phyloP scores from a whole-genome alignment of 2,888 invertebrate species.

The Fabriciana adippe region DNA sequence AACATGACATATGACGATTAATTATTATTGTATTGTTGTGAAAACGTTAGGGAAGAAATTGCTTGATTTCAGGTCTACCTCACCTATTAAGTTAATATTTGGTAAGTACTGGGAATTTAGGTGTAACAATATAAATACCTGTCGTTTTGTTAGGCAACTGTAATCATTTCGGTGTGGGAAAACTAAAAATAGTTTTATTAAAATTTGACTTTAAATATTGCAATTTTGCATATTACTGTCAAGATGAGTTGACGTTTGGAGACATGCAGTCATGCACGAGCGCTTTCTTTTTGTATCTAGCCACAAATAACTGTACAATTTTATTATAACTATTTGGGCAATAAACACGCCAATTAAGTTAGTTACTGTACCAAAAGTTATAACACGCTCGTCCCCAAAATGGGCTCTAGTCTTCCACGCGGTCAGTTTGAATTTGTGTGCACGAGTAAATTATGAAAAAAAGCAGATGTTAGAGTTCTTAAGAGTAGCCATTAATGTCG shows the following conservation, averaged over 20 bases:
- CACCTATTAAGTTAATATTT: conserved; percentile 30
- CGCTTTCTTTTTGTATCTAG: conserved; percentile 30
- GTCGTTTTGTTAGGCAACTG: conserved; percentile 27
- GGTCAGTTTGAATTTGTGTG: conserved; percentile 66
- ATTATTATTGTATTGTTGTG: conserved; percentile 61
- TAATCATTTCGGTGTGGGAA: conserved; percentile 22
- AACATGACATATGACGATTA: conserved; percentile 76
- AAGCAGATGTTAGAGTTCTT: conserved; percentile 73
- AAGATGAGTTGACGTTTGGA: conserved; percentile 26
- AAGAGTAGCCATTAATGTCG: conserved; percentile 65
- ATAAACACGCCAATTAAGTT: conserved; percentile 52
- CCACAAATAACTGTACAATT: conserved; percentile 35
- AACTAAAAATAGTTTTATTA: conserved; percentile 7
- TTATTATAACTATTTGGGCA: conserved; percentile 46
- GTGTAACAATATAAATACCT: conserved; percentile 25
- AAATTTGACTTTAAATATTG: conserved; percentile 5
- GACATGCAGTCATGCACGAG: conserved; percentile 23
- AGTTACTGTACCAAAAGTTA: conserved; percentile 38
- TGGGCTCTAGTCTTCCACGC: conserved; percentile 57
- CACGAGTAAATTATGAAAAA: conserved; percentile 68
- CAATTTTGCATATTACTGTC: conserved; percentile 12
- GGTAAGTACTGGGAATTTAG: conserved; percentile 46
- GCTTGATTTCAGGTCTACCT: conserved; percentile 26
- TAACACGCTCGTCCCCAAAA: conserved; percentile 43
- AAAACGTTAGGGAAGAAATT: conserved; percentile 35